Percentiles rank a stretch among this genome's conserved stretches.
phyloP scores from a whole-genome alignment of 2,113 vertebrate species.

The Cololabis saira region DNA sequence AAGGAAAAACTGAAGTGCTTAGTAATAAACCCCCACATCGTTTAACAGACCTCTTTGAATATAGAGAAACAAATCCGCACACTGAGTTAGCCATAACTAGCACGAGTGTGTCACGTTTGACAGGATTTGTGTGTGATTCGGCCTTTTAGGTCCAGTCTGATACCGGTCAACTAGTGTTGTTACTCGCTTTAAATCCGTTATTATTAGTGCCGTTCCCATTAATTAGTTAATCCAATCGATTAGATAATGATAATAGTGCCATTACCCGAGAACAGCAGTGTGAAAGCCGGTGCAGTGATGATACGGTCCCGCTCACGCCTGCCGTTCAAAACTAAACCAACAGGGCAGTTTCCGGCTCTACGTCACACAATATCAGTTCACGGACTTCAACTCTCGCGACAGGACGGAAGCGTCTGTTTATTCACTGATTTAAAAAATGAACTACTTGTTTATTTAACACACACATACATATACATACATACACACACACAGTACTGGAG shows the following conservation, averaged over 20 bases:
- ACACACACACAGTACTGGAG: too few species aligned
- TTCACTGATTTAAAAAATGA: too few species aligned
- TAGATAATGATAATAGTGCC: background rate
- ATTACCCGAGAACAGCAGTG: conserved; percentile 38
- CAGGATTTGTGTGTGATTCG: conserved; percentile 21
- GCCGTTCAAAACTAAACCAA: conserved; percentile 63
- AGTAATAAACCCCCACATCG: background rate
- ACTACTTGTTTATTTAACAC: too few species aligned
- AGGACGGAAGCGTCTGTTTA: too few species aligned
- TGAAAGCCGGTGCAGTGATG: conserved; percentile 10
- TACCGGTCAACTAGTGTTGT: background rate
- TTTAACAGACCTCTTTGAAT: background rate
- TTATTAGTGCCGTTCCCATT: background rate
- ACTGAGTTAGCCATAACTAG: conserved; percentile 3
- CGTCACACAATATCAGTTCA: conserved; percentile 30
- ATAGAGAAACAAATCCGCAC: accelerated
- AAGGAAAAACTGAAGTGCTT: background rate
- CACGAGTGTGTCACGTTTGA: background rate
- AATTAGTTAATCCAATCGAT: background rate
- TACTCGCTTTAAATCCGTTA: background rate
- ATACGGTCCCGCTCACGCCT: conserved; percentile 71
- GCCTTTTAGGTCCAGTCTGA: background rate
- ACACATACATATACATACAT: too few species aligned
- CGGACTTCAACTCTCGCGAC: too few species aligned
- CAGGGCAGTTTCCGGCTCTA: conserved; percentile 19